A percentile compares a stretch with the other conserved stretches of the same genome.
Conservation (phyloP, 2,113 vertebrate species). For the Petaurus breviceps region DNA sequence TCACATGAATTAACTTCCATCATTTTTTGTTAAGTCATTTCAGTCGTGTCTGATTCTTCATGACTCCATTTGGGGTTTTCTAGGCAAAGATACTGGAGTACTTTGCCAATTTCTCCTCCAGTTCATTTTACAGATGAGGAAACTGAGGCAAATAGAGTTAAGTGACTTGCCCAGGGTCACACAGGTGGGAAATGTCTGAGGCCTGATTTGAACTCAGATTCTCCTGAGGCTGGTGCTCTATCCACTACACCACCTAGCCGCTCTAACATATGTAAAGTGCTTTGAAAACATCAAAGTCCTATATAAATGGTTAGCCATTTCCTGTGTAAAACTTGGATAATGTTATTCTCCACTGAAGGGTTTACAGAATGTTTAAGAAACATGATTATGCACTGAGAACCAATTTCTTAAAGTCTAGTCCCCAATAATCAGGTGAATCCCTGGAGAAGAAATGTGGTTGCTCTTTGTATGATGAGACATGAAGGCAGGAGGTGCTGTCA, state of each 20-base stretch:
- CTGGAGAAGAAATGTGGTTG: background rate
- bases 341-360: background rate
- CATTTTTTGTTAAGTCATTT: background rate
- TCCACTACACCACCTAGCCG: background rate
- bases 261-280: background rate
- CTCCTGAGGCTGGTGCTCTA: background rate
- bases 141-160: background rate
- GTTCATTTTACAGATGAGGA: background rate
- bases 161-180: too few relatives aligned
- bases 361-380: background rate
- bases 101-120: background rate
- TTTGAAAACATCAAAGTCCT: background rate
- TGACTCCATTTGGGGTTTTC: background rate
- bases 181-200: background rate
- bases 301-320: background rate
- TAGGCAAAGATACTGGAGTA: background rate
- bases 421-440: background rate
- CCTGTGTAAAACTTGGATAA: background rate
- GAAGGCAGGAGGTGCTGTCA: conserved; percentile 41
- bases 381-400: background rate
- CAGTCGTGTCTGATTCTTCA: background rate
- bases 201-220: background rate
- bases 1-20: background rate
- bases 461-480: background rate
- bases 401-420: background rate